Base-by-base conservation (phyloP, 37 sponge, comb jelly and placozoan genomes). In the Axinella damicornis region DNA sequence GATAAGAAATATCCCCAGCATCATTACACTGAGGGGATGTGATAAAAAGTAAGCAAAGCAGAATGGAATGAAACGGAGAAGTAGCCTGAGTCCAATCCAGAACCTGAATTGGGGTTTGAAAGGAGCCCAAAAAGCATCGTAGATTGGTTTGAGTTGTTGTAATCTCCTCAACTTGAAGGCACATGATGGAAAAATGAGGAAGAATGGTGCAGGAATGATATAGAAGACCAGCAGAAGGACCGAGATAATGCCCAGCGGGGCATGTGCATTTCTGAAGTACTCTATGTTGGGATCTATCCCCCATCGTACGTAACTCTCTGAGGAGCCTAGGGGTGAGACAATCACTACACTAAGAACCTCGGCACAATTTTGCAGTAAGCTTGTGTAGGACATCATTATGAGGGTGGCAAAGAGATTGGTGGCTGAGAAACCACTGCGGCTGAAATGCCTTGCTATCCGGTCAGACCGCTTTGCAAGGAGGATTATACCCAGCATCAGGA, bases 81-180 rank as follows among this genome's bases (percentile, higher is more conserved):
- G 18, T 5, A 88, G 81, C 36, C 89, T 57, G 15, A 92, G 25
- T 22, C 88, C 88, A 35, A 88, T 65, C 88, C 88, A 92, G 69
- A 84, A 87, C 6, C 80, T 57, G 65, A 58, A 76, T 4, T 46
- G 6, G 13, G 69, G 58, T 73, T 78, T 90, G 38, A 76, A 80
- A 15, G 81, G 81, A 28, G 79, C 84, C 79, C 79, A 84, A 32
- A 89, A 57, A 6, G 86, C 86, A 69, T 90, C 91, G 27, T 64
- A 74, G 18, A 85, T 18, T 52, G 85, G 91, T 21, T 72, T 84
- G 55, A 75, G 65, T 22, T 37, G 54, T 30, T 24, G 2, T 5
- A 73, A 20, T 17, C 34, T 21, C 13, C 27, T 27, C 2, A 52
- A 20, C 32, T 32, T 73, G 30, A 78, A 73, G 15, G 62, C 33